Evolutionary conservation across 2,113 vertebrate genomes (phyloP), one percentile per base, ranked within the genome.

Genomic region (Theristicus caerulescens): DNA sequence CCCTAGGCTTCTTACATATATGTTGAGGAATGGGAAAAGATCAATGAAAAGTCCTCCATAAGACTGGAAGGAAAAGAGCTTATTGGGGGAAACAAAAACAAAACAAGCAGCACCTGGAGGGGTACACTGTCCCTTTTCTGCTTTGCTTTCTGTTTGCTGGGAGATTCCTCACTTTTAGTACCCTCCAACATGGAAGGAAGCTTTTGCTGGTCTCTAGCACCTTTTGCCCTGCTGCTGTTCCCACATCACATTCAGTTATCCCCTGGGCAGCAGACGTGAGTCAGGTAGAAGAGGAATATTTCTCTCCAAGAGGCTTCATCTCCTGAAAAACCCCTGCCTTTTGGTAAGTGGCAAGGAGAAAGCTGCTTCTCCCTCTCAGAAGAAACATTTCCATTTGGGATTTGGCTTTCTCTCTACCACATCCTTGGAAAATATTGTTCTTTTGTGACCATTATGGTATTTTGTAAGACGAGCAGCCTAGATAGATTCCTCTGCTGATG

Each of bases 31-130:
- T 13, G 6, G 10, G 13, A 42, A 91, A 62, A 57, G 18, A 57
- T 13, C 24, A 58, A 62, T 13, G 13, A 10, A 4, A 86, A 78
- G 9, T 47, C 40, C 44, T 59, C 26, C 52, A 4, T 15, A 21
- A 55, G 27, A 61, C 0, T 10, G 18, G 8, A 70, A 65, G 0
- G 2, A 65, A 27, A 76, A 46, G 14, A 76, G 4, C 38, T 59
- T 55, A 29, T 3, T 1, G 1, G 18, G 11, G 22, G 7, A 24
- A 51, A 49, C 7, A 19, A 81, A 64, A 36, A 8, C 24, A 55
- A 73, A 55, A 15, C 1, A 22, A 34, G 26, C 5, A 54, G 32
- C 25, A 79, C 19, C 38, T 47, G 10, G 10, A 73, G 14, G 27
- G 4, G 25, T 27, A 24, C 16, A 21, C 2, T 40, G 26, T 31